These are phyloP conservation scores for Rhinolophus sinicus DNA, from an alignment of 2,113 vertebrate species.

Conservation along the genomic window DNA sequence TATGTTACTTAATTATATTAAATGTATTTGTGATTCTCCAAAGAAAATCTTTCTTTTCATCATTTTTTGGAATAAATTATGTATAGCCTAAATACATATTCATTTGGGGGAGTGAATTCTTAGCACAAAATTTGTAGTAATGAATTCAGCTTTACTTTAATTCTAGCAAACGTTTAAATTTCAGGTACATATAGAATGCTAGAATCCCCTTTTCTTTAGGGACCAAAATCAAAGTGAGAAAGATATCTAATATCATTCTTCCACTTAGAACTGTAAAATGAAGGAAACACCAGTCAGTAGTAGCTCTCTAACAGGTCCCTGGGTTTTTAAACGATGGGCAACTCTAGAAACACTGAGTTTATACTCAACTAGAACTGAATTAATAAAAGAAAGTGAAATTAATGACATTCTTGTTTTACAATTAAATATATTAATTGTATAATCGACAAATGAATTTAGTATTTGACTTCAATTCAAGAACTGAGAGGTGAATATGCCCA, in stretches of 20 bases:
- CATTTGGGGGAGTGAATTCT: background rate
- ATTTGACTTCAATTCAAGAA: background rate
- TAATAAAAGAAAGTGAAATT: background rate
- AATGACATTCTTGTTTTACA: background rate
- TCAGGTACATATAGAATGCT: background rate
- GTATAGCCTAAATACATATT: background rate
- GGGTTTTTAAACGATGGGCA: background rate
- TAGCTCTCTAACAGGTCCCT: background rate
- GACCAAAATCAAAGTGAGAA: background rate
- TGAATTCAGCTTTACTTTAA: constrained; percentile 40
- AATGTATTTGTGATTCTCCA: constrained; percentile 45
- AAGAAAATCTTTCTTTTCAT: background rate
- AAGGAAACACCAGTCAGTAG: background rate
- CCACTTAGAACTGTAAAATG: background rate
- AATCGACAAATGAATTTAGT: background rate
- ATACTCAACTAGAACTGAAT: background rate
- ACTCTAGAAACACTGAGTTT: background rate
- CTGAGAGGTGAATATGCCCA: background rate
- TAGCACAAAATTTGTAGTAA: background rate
- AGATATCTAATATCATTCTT: background rate
- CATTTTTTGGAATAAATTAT: background rate
- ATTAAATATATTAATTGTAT: background rate
- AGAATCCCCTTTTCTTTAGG: background rate
- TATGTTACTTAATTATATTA: constrained; percentile 33
- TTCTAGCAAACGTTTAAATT: background rate